These are phyloP conservation scores for Verasper variegatus DNA, from an alignment of 2,113 vertebrate genomes.

Conservation along the genomic window DNA sequence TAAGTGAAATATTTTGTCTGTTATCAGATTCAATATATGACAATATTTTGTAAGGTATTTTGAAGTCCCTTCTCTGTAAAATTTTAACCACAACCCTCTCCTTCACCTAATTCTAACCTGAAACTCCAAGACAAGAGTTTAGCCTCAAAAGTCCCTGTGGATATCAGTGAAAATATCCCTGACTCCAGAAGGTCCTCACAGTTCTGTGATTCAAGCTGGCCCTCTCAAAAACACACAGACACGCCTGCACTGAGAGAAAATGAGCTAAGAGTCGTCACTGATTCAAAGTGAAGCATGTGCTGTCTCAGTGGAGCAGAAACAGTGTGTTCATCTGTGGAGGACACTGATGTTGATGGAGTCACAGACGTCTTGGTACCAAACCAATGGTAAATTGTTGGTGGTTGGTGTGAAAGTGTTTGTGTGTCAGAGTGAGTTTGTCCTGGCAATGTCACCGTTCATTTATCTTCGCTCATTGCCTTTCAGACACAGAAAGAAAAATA, in stretches of 20 bases:
- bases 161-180: too few species aligned
- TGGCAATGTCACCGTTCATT: slow-evolving; percentile 20
- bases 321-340: slow-evolving; percentile 27
- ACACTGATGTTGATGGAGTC: slow-evolving; percentile 31
- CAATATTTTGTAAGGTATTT: too few species aligned
- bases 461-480: background rate
- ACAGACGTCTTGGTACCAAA: slow-evolving; percentile 40
- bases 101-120: too few species aligned
- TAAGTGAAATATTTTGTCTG: background rate
- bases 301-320: slow-evolving; percentile 42
- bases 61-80: too few species aligned
- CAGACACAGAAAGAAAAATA: background rate
- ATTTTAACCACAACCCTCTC: too few species aligned
- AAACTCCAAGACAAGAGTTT: too few species aligned
- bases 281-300: slow-evolving; percentile 21
- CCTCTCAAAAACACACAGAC: background rate
- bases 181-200: too few species aligned
- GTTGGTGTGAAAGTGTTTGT: slow-evolving; percentile 9
- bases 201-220: background rate
- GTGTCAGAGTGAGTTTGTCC: slow-evolving; percentile 18
- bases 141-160: too few species aligned
- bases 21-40: background rate
- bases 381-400: slow-evolving; percentile 31
- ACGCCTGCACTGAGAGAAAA: background rate
- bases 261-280: background rate